Conservation (phyloP, 2,888 invertebrate genomes). For the Allophyes oxyacanthae region DNA sequence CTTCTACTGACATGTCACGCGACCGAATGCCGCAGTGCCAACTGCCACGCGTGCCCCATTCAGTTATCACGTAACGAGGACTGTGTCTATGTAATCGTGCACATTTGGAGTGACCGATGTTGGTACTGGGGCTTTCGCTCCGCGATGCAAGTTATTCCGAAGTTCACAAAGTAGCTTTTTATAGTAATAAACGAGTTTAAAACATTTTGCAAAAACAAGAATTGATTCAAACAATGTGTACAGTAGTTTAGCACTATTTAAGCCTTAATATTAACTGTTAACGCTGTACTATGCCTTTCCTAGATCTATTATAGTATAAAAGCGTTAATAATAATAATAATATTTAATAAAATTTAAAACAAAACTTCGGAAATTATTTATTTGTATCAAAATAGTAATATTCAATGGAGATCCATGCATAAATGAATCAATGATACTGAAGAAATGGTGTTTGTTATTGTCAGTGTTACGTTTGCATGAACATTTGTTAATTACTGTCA, state of each 20-base stretch:
- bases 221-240: slow-evolving; percentile 65
- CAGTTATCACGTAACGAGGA: slow-evolving; percentile 17
- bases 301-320: slow-evolving; percentile 83
- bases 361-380: slow-evolving; percentile 67
- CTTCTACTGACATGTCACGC: slow-evolving; percentile 35
- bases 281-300: slow-evolving; percentile 83
- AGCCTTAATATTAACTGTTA: slow-evolving; percentile 78
- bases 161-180: slow-evolving; percentile 36
- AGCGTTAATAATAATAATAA: slow-evolving; percentile 82
- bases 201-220: slow-evolving; percentile 63
- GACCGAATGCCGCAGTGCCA: slow-evolving; percentile 66
- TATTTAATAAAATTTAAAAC: slow-evolving; percentile 74
- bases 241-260: slow-evolving; percentile 78
- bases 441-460: slow-evolving; percentile 88
- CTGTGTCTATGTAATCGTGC: slow-evolving; percentile 27
- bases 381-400: slow-evolving; percentile 73
- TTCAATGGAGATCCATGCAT: slow-evolving; percentile 86
- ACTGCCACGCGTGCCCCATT: slow-evolving; percentile 46
- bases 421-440: slow-evolving; percentile 87
- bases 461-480: slow-evolving; percentile 77
- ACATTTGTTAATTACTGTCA: slow-evolving; percentile 81
- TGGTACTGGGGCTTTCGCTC: slow-evolving; percentile 69
- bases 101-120: slow-evolving; percentile 37
- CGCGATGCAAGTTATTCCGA: slow-evolving; percentile 58
- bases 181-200: slow-evolving; percentile 36